A percentile compares a stretch with the other conserved stretches of the same genome.
Conservation (phyloP, 2,888 invertebrate species). For the Eustalomyia histrio region DNA sequence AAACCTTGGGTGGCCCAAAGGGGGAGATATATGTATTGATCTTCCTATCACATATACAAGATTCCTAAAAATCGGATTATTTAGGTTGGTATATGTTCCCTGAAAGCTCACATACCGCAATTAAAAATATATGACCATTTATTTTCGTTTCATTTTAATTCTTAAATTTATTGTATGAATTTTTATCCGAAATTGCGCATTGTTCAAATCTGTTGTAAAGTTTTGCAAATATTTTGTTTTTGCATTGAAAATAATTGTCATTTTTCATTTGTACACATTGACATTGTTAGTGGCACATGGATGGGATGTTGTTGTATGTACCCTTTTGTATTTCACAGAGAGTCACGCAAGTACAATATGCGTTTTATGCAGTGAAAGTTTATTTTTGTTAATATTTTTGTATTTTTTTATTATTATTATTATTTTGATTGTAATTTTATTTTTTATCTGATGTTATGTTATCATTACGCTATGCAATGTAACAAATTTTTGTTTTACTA, state of each 20-base stretch:
- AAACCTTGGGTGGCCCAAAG: no score
- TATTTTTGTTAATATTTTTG: constrained; percentile 16
- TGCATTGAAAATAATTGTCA: neutral
- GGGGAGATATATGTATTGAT: no score
- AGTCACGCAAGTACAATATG: constrained; percentile 56
- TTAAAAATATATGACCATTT: neutral
- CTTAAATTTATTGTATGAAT: neutral
- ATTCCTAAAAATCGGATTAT: no score
- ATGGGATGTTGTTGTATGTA: constrained; percentile 31
- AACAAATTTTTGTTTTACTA: neutral
- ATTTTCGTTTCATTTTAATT: neutral
- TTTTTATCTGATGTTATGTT: constrained; percentile 45
- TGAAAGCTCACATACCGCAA: no score
- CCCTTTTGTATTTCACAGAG: constrained; percentile 51
- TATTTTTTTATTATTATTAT: constrained; percentile 27
- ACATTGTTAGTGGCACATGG: neutral
- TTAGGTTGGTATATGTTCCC: no score
- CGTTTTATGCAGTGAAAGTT: constrained; percentile 58
- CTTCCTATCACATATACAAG: no score
- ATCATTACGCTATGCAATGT: constrained; percentile 45
- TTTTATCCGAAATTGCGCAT: neutral
- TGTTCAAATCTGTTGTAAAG: neutral
- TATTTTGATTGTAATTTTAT: constrained; percentile 46
- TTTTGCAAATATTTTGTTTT: neutral
- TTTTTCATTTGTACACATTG: neutral